These are phyloP conservation scores for Catocala nupta DNA, from an alignment of 2,888 invertebrate genomes.

Conservation along the genomic window DNA sequence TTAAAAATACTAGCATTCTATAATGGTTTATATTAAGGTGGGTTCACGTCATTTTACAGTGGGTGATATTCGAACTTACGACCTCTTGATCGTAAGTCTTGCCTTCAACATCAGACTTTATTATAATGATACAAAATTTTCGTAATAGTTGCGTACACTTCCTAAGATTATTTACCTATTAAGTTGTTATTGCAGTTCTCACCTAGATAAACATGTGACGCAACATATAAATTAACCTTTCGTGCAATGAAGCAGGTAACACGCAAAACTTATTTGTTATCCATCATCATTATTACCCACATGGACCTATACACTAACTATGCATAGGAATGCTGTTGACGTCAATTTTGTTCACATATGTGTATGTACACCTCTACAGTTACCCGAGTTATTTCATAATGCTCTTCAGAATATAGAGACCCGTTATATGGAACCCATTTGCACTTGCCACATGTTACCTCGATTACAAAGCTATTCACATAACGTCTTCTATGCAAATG, in stretches of 20 bases:
- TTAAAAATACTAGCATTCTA: too few relatives aligned
- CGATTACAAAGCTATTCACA: conserved; percentile 72
- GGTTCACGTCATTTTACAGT: too few relatives aligned
- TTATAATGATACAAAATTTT: background rate
- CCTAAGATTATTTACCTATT: conserved; percentile 1
- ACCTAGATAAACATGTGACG: conserved; percentile 34
- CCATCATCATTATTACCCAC: conserved; percentile 35
- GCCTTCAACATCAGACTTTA: too few relatives aligned
- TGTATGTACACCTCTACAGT: conserved; percentile 47
- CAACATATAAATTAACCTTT: conserved; percentile 49
- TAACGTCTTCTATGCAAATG: conserved; percentile 73
- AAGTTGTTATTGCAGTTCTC: conserved; percentile 1
- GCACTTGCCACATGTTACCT: conserved; percentile 74
- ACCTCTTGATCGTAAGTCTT: too few relatives aligned
- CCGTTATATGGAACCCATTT: conserved; percentile 80
- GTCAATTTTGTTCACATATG: conserved; percentile 32
- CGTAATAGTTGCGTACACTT: background rate
- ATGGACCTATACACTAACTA: conserved; percentile 5
- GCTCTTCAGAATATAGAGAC: conserved; percentile 62
- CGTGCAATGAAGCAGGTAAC: conserved; percentile 38
- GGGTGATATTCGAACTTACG: too few relatives aligned
- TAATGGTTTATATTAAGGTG: too few relatives aligned
- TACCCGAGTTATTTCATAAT: conserved; percentile 62
- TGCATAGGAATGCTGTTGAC: conserved; percentile 19
- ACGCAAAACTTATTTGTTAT: conserved; percentile 41